Percentiles rank a stretch among this genome's conserved stretches.
phyloP scores from a whole-genome alignment of 2,888 invertebrate genomes.

The Drosophila eohydei region DNA sequence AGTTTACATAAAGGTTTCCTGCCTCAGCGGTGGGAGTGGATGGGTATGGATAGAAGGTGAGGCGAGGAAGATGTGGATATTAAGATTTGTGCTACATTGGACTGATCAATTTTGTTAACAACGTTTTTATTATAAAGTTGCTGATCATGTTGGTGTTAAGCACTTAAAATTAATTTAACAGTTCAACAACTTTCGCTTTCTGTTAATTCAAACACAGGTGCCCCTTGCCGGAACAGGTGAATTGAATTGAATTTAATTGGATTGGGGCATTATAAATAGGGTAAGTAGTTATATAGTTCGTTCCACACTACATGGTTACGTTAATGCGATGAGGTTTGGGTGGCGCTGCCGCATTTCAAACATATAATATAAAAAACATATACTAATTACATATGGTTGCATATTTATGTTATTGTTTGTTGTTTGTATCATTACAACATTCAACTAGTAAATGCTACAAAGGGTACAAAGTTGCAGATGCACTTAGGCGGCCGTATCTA shows the following conservation, averaged over 20 bases:
- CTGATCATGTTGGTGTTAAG: conserved; percentile 14
- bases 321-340: not conserved
- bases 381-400: conserved; percentile 5
- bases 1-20: conserved; percentile 8
- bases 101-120: conserved; percentile 21
- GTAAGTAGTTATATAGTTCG: not conserved
- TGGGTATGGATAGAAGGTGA: not conserved
- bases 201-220: no score
- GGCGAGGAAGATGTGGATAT: not conserved
- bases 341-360: conserved; percentile 1
- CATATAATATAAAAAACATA: not conserved
- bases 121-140: conserved; percentile 11
- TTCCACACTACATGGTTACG: not conserved
- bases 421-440: conserved; percentile 7
- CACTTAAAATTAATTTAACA: conserved; percentile 69
- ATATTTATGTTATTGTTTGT: conserved; percentile 12
- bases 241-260: not conserved
- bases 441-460: conserved; percentile 69
- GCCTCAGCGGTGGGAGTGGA: not conserved
- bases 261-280: not conserved
- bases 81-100: conserved; percentile 4
- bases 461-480: conserved; percentile 1
- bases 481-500: conserved; percentile 84
- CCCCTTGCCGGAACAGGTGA: not conserved
- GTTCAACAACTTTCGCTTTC: conserved; percentile 27